Evolutionary conservation across 2,797 vertebrate species (phyloP).

Genomic region (Mallotus villosus): DNA sequence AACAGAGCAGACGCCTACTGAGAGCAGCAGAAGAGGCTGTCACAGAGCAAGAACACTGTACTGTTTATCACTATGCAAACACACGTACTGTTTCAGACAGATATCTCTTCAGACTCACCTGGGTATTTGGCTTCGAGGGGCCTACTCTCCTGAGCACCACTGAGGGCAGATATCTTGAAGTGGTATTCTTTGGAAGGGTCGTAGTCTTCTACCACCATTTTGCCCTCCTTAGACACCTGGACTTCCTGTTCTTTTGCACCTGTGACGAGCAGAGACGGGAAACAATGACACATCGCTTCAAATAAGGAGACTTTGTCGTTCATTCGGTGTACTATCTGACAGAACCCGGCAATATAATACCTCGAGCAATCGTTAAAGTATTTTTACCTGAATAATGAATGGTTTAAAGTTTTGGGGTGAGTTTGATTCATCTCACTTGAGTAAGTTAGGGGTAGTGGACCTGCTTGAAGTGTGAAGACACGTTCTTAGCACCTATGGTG

Average conservation of each 20-base stretch:
- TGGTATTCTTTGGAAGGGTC: constrained; percentile 83
- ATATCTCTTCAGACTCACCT: constrained; percentile 67
- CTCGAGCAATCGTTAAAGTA: too few relatives aligned
- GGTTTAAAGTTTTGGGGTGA: too few relatives aligned
- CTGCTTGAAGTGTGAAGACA: neutral
- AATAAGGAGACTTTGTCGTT: too few relatives aligned
- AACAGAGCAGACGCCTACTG: neutral
- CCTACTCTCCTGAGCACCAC: constrained; percentile 82
- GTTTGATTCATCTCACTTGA: too few relatives aligned
- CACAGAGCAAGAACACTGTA: neutral
- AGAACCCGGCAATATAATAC: too few relatives aligned
- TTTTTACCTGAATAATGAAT: too few relatives aligned
- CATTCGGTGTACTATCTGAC: too few relatives aligned
- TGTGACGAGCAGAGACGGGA: constrained; percentile 34
- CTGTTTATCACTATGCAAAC: too few relatives aligned
- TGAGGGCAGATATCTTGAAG: constrained; percentile 82
- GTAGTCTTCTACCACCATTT: constrained; percentile 83
- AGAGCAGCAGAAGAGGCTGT: too few relatives aligned
- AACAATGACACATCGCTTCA: neutral
- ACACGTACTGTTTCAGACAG: neutral
- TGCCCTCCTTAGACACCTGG: constrained; percentile 81
- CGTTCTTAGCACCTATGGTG: neutral
- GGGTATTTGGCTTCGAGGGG: constrained; percentile 76
- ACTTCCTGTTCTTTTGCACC: constrained; percentile 82
- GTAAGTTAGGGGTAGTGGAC: too few relatives aligned